Percentiles rank a stretch among this genome's conserved stretches.
Conservation (phyloP, 2,797 vertebrate species). For the Parauchenoglanis punctatus region DNA sequence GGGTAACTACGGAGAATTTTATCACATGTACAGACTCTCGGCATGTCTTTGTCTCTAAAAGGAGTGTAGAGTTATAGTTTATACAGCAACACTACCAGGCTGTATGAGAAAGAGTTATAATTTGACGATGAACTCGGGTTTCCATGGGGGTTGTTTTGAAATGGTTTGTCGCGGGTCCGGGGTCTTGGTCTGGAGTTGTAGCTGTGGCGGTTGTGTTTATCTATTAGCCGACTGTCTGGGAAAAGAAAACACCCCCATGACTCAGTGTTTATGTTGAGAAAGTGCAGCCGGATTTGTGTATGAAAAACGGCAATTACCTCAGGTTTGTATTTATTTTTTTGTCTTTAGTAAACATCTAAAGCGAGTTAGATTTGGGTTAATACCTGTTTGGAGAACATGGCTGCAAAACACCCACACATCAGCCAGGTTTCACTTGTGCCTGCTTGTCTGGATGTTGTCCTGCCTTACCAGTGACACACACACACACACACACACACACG, state of each 20-base stretch:
- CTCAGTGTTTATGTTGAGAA: conserved; percentile 17
- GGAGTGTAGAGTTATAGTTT: not conserved
- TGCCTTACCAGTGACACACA: conserved; percentile 19
- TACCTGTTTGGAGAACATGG: conserved; percentile 35
- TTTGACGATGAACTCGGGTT: too few species aligned
- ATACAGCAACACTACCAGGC: not conserved
- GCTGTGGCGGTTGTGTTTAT: conserved; percentile 28
- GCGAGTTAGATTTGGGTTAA: conserved; percentile 31
- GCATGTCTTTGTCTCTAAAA: not conserved
- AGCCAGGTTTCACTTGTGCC: conserved; percentile 25
- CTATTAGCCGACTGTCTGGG: conserved; percentile 27
- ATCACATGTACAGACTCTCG: not conserved
- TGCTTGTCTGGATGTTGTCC: conserved; percentile 24
- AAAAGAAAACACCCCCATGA: conserved; percentile 14
- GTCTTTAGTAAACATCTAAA: conserved; percentile 42
- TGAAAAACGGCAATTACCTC: not conserved
- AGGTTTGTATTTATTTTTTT: not conserved
- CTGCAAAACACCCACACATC: conserved; percentile 1
- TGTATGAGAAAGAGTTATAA: not conserved
- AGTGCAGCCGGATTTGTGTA: conserved; percentile 8
- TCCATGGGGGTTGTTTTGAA: not conserved
- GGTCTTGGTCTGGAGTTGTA: not conserved
- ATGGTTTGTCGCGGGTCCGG: not conserved
- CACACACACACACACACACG: conserved; percentile 32
- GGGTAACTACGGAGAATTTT: not conserved